Evolutionary conservation across 1,140 invertebrate species (phyloP), one percentile per base, ranked within the genome.

Genomic region (Gryllus bimaculatus): DNA sequence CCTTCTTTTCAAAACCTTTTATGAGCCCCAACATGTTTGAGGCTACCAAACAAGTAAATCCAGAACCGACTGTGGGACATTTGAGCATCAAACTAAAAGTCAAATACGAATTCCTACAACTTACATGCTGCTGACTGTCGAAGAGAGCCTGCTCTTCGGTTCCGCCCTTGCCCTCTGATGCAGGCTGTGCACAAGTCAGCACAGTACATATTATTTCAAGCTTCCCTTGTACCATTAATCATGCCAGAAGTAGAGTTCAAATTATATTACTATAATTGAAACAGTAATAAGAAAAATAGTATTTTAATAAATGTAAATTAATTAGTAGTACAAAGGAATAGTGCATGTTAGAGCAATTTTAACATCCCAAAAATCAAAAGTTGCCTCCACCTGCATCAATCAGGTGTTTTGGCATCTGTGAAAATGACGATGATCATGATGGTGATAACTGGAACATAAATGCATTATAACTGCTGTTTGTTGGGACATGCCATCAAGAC

Each of bases 51-150:
- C 54, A 66, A 66, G 7, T 13, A 66, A 66, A 66, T 66, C 54
- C 54, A 66, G 54, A 2, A 66, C 18, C 7, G 54, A 66, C 18
- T 66, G 54, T 39, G 26, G 26, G 5, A 39, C 26, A 39, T 39
- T 39, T 39, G 26, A 39, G 26, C 26, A 39, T 39, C 26, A 39
- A 39, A 39, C 26, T 39, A 39, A 39, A 39, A 39, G 26, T 39
- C 26, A 39, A 39, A 66, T 18, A 66, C 0, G 54, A 76, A 75
- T 0, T 75, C 2, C 47, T 7, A 48, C 13, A n/a, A 77, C 76
- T 77, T 77, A 77, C 76, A 48, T 54, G 48, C 0, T 39, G 8
- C 47, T 77, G 76, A 54, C 48, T n/a, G 48, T 77, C 76, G 47
- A 48, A 77, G 15, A 77, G 18, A 15, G 47, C 47, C 21, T 39